These are phyloP conservation scores for Hypotaenidia okinawae DNA, from an alignment of 2,797 vertebrate species.

Conservation along the genomic window DNA sequence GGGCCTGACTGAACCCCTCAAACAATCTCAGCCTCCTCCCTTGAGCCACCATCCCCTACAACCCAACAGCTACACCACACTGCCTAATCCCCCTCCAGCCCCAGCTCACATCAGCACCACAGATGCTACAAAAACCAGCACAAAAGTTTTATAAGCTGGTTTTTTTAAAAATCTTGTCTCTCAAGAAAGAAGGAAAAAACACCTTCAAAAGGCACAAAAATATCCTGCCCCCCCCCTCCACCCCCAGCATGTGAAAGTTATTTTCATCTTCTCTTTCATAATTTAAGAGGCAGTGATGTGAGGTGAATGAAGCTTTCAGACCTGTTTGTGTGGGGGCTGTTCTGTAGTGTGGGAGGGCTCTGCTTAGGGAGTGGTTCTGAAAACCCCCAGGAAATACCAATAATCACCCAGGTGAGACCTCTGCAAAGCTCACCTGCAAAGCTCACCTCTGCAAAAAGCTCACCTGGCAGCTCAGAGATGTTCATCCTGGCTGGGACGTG, in stretches of 20 bases:
- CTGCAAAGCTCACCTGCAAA: neutral
- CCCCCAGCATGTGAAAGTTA: neutral
- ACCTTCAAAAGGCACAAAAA: slow-evolving; percentile 54
- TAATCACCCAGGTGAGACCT: neutral
- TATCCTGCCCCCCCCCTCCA: neutral
- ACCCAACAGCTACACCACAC: neutral
- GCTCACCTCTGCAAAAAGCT: neutral
- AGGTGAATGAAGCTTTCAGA: neutral
- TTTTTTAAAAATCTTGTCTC: neutral
- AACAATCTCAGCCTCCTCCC: neutral
- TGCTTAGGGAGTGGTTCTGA: neutral
- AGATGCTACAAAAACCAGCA: neutral
- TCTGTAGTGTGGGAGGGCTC: neutral
- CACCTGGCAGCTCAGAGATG: neutral
- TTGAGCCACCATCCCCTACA: neutral
- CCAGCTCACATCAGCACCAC: neutral
- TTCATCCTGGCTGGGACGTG: neutral
- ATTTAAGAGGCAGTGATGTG: neutral
- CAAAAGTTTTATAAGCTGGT: neutral
- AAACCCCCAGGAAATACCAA: neutral
- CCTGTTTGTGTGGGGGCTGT: neutral
- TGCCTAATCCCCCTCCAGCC: neutral
- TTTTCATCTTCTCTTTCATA: neutral
- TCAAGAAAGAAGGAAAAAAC: neutral
- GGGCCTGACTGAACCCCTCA: neutral